Base-by-base conservation (phyloP, 37 sponge, comb jelly and placozoan species). In the Tethya wilhelma region DNA sequence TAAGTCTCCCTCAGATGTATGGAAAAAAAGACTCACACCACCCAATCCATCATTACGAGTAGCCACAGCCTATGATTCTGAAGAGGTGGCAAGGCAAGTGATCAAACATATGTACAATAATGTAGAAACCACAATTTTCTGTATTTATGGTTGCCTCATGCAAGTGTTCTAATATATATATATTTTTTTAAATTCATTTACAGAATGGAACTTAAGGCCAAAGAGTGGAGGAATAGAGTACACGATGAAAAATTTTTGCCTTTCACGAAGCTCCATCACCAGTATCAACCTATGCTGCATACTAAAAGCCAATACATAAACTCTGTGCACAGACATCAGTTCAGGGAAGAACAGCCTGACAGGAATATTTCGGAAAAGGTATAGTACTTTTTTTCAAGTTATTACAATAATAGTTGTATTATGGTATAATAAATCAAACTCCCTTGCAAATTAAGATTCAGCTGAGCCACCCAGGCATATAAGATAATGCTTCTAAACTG, bases 31-130 rank as follows among this genome's bases (percentile, higher is more conserved):
- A 38, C 25, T 20, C 4, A 67, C 29, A 36, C 38, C 67, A 17
- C 39, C 34, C 6, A 32, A 17, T 67, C 67, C 39, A 7, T 36
- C 38, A 9, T 38, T 67, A 19, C 29, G 38, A 17, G 67, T 34
- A 17, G 36, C 67, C 33, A 67, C 67, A 4, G 38, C 25, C 5
- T 67, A 67, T 34, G 19, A 67, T 36, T 67, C 67, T 37, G 38
- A 7, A 4, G 67, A 67, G 37, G 19, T 67, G 25, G 67, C 67
- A 67, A 67, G 67, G 67, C 34, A 67, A n/a, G n/a, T n/a, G n/a
- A n/a, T n/a, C n/a, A n/a, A n/a, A n/a, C n/a, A n/a, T n/a, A n/a
- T n/a, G n/a, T n/a, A n/a, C n/a, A n/a, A n/a, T 67, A 60, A n/a
- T 26, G 22, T 14, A 25, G 7, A n/a, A 8, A n/a, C 7, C 9